phyloP scores from a whole-genome alignment of 1,140 invertebrate genomes.

The Zaprionus capensis region DNA sequence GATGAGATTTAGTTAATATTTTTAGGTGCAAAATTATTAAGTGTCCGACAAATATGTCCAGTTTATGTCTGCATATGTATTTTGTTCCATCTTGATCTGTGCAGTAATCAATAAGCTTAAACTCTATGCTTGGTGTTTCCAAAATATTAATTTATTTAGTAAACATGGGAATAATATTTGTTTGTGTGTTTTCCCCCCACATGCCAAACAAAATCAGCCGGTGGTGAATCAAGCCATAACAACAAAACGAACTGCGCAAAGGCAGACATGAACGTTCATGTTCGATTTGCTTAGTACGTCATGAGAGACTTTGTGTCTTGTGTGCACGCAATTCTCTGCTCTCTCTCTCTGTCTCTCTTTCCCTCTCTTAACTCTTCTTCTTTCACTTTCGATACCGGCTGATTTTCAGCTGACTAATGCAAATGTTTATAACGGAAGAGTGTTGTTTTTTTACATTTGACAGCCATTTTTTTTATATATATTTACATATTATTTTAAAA shows the following conservation, averaged over 20 bases:
- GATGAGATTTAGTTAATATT: not conserved
- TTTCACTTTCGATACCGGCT: constrained; percentile 21
- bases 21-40: not conserved
- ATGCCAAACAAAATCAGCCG: not conserved
- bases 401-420: constrained; percentile 28
- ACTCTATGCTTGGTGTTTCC: not conserved
- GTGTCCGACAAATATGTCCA: not conserved
- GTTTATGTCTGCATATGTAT: not conserved
- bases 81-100: not conserved
- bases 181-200: not conserved
- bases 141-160: not conserved
- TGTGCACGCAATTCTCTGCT: not conserved
- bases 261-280: constrained; percentile 50
- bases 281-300: constrained; percentile 41
- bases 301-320: constrained; percentile 21
- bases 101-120: not conserved
- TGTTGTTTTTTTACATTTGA: constrained; percentile 1
- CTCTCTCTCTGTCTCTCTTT: constrained; percentile 7
- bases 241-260: not conserved
- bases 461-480: not conserved
- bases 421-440: not conserved
- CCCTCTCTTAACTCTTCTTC: not conserved
- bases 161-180: not conserved
- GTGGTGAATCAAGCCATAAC: not conserved
- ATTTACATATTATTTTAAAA: not conserved